phyloP scores from a whole-genome alignment of 2,113 vertebrate genomes.

The Mellivora capensis region DNA sequence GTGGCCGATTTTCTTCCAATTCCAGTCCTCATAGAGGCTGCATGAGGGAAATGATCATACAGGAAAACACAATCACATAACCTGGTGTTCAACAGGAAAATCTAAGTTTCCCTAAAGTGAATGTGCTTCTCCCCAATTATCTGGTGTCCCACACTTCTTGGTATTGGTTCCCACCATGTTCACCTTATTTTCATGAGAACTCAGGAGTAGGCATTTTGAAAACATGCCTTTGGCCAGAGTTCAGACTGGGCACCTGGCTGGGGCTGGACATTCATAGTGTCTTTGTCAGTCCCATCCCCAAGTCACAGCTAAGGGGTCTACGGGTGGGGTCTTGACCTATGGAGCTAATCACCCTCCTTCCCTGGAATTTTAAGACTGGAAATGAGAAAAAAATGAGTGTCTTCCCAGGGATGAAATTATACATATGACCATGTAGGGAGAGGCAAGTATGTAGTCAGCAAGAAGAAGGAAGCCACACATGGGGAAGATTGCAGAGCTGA shows the following conservation, averaged over 20 bases:
- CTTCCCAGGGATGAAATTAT: not conserved
- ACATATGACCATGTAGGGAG: not conserved
- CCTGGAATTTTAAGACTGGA: not conserved
- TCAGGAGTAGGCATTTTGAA: not conserved
- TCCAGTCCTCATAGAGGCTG: not conserved
- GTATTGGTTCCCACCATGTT: not conserved
- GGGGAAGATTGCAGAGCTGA: not conserved
- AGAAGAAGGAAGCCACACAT: fast-evolving
- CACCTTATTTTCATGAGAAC: not conserved
- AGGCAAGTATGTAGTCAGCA: not conserved
- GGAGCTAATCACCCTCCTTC: not conserved
- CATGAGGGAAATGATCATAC: not conserved
- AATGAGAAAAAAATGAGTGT: not conserved
- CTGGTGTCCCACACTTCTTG: not conserved
- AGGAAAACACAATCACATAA: not conserved
- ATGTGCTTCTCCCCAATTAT: not conserved
- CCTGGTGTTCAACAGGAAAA: not conserved
- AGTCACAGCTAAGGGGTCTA: not conserved
- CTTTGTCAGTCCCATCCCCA: not conserved
- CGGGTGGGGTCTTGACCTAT: not conserved
- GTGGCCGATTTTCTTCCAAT: not conserved
- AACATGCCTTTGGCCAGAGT: not conserved
- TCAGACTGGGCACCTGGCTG: not conserved
- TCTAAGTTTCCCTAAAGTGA: not conserved
- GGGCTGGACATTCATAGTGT: not conserved